These are phyloP conservation scores for Crepidodera aurea DNA, from an alignment of 2,888 invertebrate genomes.

Conservation along the genomic window DNA sequence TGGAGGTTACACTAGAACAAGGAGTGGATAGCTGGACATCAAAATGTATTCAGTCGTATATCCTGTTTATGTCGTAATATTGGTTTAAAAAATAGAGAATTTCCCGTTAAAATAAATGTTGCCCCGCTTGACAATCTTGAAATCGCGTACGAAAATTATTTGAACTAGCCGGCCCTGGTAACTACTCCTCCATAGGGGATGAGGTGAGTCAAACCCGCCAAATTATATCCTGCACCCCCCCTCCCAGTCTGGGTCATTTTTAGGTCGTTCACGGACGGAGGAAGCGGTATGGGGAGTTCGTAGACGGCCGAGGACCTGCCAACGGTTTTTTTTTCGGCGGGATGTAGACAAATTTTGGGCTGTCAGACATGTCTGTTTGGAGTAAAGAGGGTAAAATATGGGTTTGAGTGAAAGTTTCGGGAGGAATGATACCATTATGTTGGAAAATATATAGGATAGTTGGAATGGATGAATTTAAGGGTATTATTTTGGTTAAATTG, in stretches of 20 bases:
- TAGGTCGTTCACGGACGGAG: slow-evolving; percentile 28
- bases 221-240: slow-evolving; percentile 13
- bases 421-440: too few species aligned
- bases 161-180: neutral
- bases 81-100: too few species aligned
- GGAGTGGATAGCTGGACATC: too few species aligned
- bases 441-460: too few species aligned
- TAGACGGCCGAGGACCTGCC: slow-evolving; percentile 26
- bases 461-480: too few species aligned
- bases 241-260: slow-evolving; percentile 31
- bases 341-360: slow-evolving; percentile 17
- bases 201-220: slow-evolving; percentile 14
- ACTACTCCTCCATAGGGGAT: slow-evolving; percentile 11
- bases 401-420: neutral
- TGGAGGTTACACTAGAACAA: too few species aligned
- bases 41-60: too few species aligned
- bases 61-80: too few species aligned
- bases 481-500: too few species aligned
- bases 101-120: too few species aligned
- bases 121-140: too few species aligned
- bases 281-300: slow-evolving; percentile 22
- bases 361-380: slow-evolving; percentile 17
- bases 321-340: slow-evolving; percentile 14
- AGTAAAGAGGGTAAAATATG: neutral
- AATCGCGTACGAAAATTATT: too few species aligned